These are phyloP conservation scores for Guaruba guarouba DNA, from an alignment of 2,113 vertebrate genomes.

Conservation along the genomic window DNA sequence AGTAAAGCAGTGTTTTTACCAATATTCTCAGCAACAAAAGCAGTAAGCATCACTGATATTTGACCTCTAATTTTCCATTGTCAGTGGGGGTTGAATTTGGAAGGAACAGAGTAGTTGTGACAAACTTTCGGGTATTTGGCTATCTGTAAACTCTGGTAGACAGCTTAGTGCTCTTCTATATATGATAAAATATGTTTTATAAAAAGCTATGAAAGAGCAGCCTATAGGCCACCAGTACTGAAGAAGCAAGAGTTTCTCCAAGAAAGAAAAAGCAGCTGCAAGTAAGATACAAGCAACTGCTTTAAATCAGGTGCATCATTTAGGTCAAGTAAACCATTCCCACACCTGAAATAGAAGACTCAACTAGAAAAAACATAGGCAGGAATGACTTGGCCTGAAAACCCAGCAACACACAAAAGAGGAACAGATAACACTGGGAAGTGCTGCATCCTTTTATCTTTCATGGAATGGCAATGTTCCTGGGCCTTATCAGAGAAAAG, in stretches of 20 bases:
- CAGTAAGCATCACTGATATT: background rate
- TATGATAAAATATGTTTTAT: background rate
- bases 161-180: background rate
- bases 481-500: background rate
- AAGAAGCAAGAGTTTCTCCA: background rate
- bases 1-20: constrained; percentile 25
- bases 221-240: background rate
- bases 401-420: background rate
- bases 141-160: background rate
- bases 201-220: background rate
- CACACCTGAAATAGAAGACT: background rate
- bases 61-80: constrained; percentile 6
- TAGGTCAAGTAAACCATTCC: background rate
- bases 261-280: background rate
- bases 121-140: background rate
- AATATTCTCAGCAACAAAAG: constrained; percentile 24
- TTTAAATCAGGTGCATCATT: background rate
- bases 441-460: background rate
- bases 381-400: background rate
- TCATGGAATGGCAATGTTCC: background rate
- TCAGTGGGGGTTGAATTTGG: background rate
- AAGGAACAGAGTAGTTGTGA: background rate
- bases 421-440: background rate
- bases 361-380: background rate
- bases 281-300: background rate